A percentile compares a stretch with the other conserved stretches of the same genome.
Evolutionary conservation across 2,797 vertebrate genomes (phyloP).

Genomic region (Erethizon dorsatum): DNA sequence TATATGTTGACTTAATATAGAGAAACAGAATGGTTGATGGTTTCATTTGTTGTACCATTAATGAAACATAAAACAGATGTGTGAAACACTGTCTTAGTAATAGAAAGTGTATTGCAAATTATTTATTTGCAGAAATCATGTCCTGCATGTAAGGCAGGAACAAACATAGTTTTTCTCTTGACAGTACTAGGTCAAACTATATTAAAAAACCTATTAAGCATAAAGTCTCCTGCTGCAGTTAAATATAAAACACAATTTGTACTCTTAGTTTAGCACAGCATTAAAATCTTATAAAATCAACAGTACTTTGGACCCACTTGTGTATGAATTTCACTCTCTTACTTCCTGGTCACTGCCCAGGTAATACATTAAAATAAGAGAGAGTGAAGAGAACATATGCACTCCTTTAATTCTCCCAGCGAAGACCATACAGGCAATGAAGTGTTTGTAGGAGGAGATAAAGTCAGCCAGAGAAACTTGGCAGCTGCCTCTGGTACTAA

Average conservation of each 20-base stretch:
- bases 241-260: slow-evolving; percentile 78
- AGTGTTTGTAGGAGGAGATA: not conserved
- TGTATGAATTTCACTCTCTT: slow-evolving; percentile 42
- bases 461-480: slow-evolving; percentile 78
- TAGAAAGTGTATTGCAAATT: slow-evolving; percentile 78
- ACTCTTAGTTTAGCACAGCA: slow-evolving; percentile 45
- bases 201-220: slow-evolving; percentile 82
- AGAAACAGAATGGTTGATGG: slow-evolving; percentile 85
- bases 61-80: slow-evolving; percentile 86
- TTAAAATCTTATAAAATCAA: slow-evolving; percentile 67
- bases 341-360: slow-evolving; percentile 32
- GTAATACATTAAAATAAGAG: slow-evolving; percentile 19
- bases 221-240: slow-evolving; percentile 71
- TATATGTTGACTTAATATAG: slow-evolving; percentile 74
- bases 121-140: slow-evolving; percentile 85
- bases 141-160: slow-evolving; percentile 66
- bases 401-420: not conserved
- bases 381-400: slow-evolving; percentile 6
- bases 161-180: slow-evolving; percentile 75
- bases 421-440: slow-evolving; percentile 60
- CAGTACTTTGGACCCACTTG: slow-evolving; percentile 9
- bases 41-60: slow-evolving; percentile 86
- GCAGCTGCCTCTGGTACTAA: slow-evolving; percentile 67
- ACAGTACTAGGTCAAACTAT: slow-evolving; percentile 81
- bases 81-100: slow-evolving; percentile 82